Base-by-base conservation (phyloP, 2,797 vertebrate genomes). In the Hirundo rustica region DNA sequence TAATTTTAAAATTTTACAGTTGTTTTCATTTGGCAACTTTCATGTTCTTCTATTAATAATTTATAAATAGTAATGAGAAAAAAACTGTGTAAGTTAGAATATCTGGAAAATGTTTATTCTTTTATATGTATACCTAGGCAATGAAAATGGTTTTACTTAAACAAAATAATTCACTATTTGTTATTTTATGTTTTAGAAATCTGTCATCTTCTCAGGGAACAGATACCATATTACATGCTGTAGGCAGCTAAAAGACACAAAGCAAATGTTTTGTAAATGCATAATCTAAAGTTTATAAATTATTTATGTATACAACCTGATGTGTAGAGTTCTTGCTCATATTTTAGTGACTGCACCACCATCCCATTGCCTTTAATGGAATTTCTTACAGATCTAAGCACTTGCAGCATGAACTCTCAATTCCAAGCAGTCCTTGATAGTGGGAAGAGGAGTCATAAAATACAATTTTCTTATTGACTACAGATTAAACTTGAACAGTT, bases 141-240 rank as follows among this genome's bases (percentile, higher is more conserved):
- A 71, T 0, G 0, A 36, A 92, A 94, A 87, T 45, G 64, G 5
- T 47, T 76, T 91, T 64, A 53, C 11, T 83, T 82, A 91, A 95
- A 85, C 48, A 85, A 87, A 86, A 79, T 57, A 61, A 83, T 85
- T 73, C 34, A 51, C 5, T 79, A 13, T 82, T 85, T 81, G 19
- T 84, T 89, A 79, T 75, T 81, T 92, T 76, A 36, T 65, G 30
- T 70, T 92, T 95, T 55, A 93, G 51, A 87, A 75, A 75, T 74
- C 48, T 86, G 70, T 78, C 84, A 66, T 80, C 61, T 80, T 86
- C 45, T 89, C 68, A 88, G 7, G 38, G 30, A 93, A 82, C 42
- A 91, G 40, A 91, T 77, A 71, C 38, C 40, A 34, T 42, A 40
- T 79, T 61, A 82, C 3, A 8, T 16, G 40, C 61, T 57, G 7